A percentile compares a stretch with the other conserved stretches of the same genome.
Evolutionary conservation across 2,888 invertebrate species (phyloP).

Genomic region (Rhogogaster chlorosoma): DNA sequence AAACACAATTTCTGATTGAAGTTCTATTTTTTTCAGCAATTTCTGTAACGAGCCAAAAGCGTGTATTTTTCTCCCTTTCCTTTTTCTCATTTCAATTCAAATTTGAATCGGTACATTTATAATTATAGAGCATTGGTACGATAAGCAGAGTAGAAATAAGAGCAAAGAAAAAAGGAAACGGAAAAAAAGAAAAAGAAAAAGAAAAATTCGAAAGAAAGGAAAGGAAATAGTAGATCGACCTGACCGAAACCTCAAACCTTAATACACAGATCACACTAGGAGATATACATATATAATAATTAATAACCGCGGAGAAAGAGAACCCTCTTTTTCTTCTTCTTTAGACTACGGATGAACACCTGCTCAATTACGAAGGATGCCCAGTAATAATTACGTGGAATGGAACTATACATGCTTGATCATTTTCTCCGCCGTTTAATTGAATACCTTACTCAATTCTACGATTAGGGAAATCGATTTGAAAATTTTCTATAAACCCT

Average conservation of each 20-base stretch:
- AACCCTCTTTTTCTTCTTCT: background rate
- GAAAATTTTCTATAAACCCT: background rate
- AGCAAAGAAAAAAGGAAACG: background rate
- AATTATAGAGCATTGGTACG: background rate
- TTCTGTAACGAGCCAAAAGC: too few species aligned
- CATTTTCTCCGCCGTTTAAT: background rate
- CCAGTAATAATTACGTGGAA: background rate
- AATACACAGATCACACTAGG: background rate
- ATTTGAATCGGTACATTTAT: background rate
- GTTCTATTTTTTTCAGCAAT: background rate
- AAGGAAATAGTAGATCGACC: background rate
- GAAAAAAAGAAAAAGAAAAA: background rate
- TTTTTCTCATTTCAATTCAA: background rate
- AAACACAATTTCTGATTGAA: background rate
- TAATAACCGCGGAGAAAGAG: slow-evolving; percentile 10
- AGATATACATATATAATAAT: background rate
- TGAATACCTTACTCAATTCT: background rate
- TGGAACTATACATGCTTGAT: background rate
- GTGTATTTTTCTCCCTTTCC: background rate
- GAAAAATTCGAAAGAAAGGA: background rate
- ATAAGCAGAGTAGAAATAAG: background rate
- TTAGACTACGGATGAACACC: slow-evolving; percentile 3
- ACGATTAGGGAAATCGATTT: background rate
- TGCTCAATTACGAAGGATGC: slow-evolving; percentile 27
- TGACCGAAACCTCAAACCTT: slow-evolving; percentile 5